These are phyloP conservation scores for Magallana gigas DNA, from an alignment of 1,140 invertebrate species.

Conservation along the genomic window DNA sequence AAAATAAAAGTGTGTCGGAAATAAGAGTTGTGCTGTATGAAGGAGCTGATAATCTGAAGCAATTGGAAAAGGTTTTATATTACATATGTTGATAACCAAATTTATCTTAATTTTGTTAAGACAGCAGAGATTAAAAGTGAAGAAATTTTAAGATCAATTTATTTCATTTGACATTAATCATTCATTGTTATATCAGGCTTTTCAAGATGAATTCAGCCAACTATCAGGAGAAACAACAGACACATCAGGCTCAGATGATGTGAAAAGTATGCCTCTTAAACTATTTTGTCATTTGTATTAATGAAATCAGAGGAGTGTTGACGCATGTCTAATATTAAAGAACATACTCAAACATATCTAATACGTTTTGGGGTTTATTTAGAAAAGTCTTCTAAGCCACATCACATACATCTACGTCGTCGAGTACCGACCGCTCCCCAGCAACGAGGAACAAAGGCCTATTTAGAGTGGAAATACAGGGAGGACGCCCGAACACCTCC, in stretches of 20 bases:
- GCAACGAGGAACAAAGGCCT: slow-evolving; percentile 41
- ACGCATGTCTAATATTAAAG: no score
- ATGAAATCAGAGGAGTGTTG: no score
- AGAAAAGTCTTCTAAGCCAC: no score
- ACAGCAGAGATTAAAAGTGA: background rate
- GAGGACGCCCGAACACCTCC: slow-evolving; percentile 33
- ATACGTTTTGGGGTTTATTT: no score
- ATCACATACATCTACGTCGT: no score
- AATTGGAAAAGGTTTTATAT: slow-evolving; percentile 44
- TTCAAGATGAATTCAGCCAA: background rate
- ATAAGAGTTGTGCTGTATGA: slow-evolving; percentile 46
- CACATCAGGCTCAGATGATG: background rate
- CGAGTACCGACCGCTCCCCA: background rate
- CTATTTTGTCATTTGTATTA: no score
- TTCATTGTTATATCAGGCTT: background rate
- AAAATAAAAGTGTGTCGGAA: slow-evolving; percentile 17
- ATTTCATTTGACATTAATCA: background rate
- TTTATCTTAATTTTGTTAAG: background rate
- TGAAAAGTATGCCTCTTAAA: background rate
- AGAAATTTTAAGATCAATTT: no score
- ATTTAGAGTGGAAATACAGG: slow-evolving; percentile 40
- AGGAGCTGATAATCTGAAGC: slow-evolving; percentile 8
- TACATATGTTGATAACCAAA: background rate
- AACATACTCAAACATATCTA: no score
- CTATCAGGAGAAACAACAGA: background rate